Evolutionary conservation across 2,888 invertebrate species (phyloP).

Genomic region (Acronicta psi): DNA sequence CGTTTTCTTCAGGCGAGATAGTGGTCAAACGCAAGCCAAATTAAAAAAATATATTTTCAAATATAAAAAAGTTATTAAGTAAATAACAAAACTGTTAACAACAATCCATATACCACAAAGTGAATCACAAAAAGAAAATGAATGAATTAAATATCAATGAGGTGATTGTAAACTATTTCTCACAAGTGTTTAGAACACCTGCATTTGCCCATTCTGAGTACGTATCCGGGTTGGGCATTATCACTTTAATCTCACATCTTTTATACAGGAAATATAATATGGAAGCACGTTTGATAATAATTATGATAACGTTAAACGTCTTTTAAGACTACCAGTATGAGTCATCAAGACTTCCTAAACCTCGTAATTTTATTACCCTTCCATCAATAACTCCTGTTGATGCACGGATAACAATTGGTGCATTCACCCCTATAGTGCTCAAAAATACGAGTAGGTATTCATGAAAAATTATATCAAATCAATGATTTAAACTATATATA

Average conservation of each 20-base stretch:
- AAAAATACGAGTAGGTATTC: too few species aligned
- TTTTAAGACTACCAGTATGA: slow-evolving; percentile 16
- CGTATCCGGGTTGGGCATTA: slow-evolving; percentile 32
- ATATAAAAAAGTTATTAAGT: too few species aligned
- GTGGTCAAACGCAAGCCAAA: too few species aligned
- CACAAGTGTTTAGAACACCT: slow-evolving; percentile 14
- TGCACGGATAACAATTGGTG: too few species aligned
- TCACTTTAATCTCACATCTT: slow-evolving; percentile 24
- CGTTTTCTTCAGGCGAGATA: too few species aligned
- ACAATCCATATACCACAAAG: neutral
- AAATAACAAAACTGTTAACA: neutral
- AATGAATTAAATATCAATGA: slow-evolving; percentile 22
- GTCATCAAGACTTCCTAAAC: neutral
- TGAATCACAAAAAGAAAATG: slow-evolving; percentile 16
- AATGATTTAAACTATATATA: too few species aligned
- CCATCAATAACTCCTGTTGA: too few species aligned
- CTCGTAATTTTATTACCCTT: too few species aligned
- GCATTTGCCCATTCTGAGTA: slow-evolving; percentile 1
- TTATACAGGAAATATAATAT: slow-evolving; percentile 29
- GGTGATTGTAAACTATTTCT: slow-evolving; percentile 15
- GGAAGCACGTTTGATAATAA: slow-evolving; percentile 31
- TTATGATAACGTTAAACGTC: slow-evolving; percentile 21
- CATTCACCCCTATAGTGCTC: too few species aligned
- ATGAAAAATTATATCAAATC: too few species aligned
- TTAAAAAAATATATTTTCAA: too few species aligned